Evolutionary conservation across 2,797 vertebrate genomes (phyloP), one percentile per base, ranked within the genome.

Genomic region (Acrossocheilus wenchowensis): DNA sequence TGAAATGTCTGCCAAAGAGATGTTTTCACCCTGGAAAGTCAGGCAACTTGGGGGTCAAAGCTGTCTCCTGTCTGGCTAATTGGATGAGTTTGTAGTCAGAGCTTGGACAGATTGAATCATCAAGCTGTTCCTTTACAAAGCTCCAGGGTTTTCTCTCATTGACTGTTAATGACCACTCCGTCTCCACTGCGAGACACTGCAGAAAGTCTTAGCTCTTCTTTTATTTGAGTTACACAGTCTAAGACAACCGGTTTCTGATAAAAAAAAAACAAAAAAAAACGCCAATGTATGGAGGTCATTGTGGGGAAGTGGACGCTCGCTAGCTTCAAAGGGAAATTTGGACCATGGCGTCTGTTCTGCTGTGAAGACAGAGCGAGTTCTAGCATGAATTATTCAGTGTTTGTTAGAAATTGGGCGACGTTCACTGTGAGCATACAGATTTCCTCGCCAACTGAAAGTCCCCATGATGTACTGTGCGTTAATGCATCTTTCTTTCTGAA

Each of bases 31-130:
- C 85, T 54, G 45, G 10, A 64, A 83, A 83, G 23, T 73, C 57
- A 72, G 74, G 23, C 30, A 87, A 78, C 62, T 82, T 7, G 26
- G 50, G 62, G 75, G 75, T 82, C 81, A 83, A 83, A 68, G 39
- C 90, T 91, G 91, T 90, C 94, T 94, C 91, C 92, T 94, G 93
- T 94, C 90, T 91, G 91, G 91, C 92, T 95, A 95, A 95, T 95
- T 95, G 93, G 93, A 93, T 91, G 84, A 91, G 93, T 92, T 93
- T 92, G 92, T 93, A 94, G 91, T 86, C 36, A 89, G 89, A 81
- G 88, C 92, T 91, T 94, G 93, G 57, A 94, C 93, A 95, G 93
- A 95, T 95, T 94, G 92, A 95, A 95, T 95, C 94, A 95, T 95
- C 94, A 94, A 95, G 88, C 92, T 92, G 78, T 78, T 92, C 90